Percentiles rank a stretch among this genome's conserved stretches.
These are phyloP conservation scores for Panthera leo DNA, from an alignment of 2,113 vertebrate species.

Conservation along the genomic window DNA sequence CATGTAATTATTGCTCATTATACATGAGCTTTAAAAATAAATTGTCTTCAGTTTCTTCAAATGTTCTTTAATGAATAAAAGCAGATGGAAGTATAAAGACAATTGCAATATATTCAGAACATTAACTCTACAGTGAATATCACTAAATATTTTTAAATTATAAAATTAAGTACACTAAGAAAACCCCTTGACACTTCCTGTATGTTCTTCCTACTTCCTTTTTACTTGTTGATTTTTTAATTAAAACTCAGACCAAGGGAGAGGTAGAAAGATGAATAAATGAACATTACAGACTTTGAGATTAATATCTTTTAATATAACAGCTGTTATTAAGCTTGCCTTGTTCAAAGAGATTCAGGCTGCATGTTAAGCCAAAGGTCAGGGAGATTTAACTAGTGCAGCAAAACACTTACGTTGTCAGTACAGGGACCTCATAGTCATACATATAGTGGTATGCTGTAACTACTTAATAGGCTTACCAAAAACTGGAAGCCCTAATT, in stretches of 20 bases:
- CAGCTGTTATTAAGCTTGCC: not conserved
- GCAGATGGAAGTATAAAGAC: not conserved
- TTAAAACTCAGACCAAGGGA: constrained; percentile 26
- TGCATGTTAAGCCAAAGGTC: not conserved
- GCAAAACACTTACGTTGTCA: not conserved
- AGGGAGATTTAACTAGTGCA: not conserved
- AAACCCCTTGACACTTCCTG: not conserved
- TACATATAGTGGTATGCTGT: not conserved
- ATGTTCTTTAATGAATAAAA: constrained; percentile 4
- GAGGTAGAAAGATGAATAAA: not conserved
- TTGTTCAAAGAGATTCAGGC: not conserved
- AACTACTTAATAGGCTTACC: not conserved
- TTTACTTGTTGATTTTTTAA: not conserved
- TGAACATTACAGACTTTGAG: not conserved
- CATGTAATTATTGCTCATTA: not conserved
- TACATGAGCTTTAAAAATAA: not conserved
- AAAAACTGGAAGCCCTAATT: not conserved
- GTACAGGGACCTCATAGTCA: not conserved
- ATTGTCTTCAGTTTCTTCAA: not conserved
- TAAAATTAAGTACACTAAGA: not conserved
- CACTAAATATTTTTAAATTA: not conserved
- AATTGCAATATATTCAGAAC: not conserved
- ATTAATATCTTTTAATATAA: constrained; percentile 27
- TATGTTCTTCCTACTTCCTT: not conserved
- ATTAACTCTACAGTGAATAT: not conserved